Evolutionary conservation across 2,113 vertebrate species (phyloP).

Genomic region (Mobula hypostoma): DNA sequence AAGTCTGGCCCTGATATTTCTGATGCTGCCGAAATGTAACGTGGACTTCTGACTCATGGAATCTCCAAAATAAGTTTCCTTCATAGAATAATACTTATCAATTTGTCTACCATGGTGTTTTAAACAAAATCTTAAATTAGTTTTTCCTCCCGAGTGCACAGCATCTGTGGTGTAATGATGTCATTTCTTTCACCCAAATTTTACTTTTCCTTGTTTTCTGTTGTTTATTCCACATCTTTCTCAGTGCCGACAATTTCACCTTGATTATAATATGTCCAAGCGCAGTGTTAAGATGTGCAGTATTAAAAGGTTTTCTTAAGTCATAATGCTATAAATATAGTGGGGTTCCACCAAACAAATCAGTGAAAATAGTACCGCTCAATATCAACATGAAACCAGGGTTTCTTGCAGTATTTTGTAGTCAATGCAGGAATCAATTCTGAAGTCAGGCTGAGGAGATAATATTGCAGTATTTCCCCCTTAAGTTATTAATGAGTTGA

Average conservation of each 20-base stretch:
- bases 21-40: neutral
- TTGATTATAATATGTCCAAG: neutral
- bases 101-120: constrained; percentile 5
- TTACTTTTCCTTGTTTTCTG: neutral
- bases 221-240: neutral
- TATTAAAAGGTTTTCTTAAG: too few relatives aligned
- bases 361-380: neutral
- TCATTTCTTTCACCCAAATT: neutral
- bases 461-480: neutral
- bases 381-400: neutral
- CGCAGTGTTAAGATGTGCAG: neutral
- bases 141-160: neutral
- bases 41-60: neutral
- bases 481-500: neutral
- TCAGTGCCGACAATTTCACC: neutral
- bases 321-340: neutral
- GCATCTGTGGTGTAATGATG: neutral
- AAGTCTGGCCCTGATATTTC: neutral
- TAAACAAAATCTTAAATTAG: neutral
- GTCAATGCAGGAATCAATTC: neutral
- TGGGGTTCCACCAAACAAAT: neutral
- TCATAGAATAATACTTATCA: constrained; percentile 22
- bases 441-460: neutral
- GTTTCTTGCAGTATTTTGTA: neutral
- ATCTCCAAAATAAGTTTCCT: neutral